Base-by-base conservation (phyloP, 2,113 vertebrate genomes). In the Grallaria varia region DNA sequence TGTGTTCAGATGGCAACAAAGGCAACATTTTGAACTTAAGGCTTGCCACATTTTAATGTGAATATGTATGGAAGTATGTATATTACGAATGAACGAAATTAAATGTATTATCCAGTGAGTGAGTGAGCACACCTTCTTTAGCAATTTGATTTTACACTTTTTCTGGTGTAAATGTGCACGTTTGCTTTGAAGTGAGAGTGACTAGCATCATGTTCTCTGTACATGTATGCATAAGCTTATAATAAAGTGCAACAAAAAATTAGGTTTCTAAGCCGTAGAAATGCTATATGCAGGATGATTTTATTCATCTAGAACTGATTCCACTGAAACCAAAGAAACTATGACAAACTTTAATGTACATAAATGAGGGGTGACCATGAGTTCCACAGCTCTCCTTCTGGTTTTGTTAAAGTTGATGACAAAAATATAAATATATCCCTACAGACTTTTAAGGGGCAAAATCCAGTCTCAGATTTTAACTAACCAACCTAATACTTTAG, bases 211-310 rank as follows among this genome's bases (percentile, higher is more conserved):
- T 39, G 53, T 42, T 67, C 24, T 87, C 45, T 55, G 17, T 25
- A 22, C 0, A 2, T 11, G 22, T 17, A 2, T 12, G 42, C 23
- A 2, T 21, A 25, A 8, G 6, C 6, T 16, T 39, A 13, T 16
- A 50, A 31, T 17, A 44, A 73, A 39, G 25, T 10, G 23, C 19
- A 4, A n/a, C 31, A n/a, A 44, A 84, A 92, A 37, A 6, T 5
- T 13, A 3, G 22, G 14, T 68, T 89, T 64, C 35, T 55, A 35
- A 87, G 17, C 16, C 55, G 27, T 59, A 59, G 87, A 64, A 91
- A 71, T 37, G 13, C 19, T 39, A 10, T 27, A 13, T 2, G 4
- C 12, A 49, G 50, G 89, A 45, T 42, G 39, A 25, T 53, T 81
- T 53, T 59, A 35, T 78, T 11, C 13, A 21, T 52, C 22, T 0